A percentile compares a stretch with the other conserved stretches of the same genome.
Conservation (phyloP, 1,140 invertebrate species). For the Sinella curviseta region DNA sequence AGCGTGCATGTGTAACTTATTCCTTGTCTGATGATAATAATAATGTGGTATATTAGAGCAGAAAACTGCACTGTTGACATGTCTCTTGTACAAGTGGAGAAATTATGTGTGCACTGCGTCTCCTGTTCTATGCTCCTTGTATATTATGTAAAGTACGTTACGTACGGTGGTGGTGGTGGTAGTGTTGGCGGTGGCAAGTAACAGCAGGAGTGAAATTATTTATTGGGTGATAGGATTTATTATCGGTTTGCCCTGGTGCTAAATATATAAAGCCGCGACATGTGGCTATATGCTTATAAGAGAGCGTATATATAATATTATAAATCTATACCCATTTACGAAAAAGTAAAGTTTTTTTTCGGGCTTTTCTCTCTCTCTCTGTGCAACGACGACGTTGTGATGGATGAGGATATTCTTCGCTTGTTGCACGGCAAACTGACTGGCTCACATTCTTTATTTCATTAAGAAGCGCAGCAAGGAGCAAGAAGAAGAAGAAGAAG, state of each 20-base stretch:
- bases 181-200: slow-evolving; percentile 10
- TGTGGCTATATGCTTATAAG: too few relatives aligned
- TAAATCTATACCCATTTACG: too few relatives aligned
- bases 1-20: too few relatives aligned
- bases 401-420: slow-evolving; percentile 43
- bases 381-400: background rate
- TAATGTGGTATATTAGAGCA: too few relatives aligned
- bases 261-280: background rate
- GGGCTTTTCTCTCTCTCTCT: background rate
- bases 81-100: background rate
- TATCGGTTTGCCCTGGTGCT: slow-evolving; percentile 21
- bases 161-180: background rate
- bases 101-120: background rate
- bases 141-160: too few relatives aligned
- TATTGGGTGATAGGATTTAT: slow-evolving; percentile 27
- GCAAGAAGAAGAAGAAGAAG: too few relatives aligned
- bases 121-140: too few relatives aligned
- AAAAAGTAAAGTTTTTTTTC: too few relatives aligned
- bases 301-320: too few relatives aligned
- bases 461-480: slow-evolving; percentile 43
- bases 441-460: slow-evolving; percentile 46
- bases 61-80: background rate
- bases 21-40: too few relatives aligned
- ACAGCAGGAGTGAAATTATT: slow-evolving; percentile 27
- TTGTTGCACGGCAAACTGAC: slow-evolving; percentile 43